Evolutionary conservation across 2,888 invertebrate species (phyloP), one percentile per base, ranked within the genome.

Genomic region (Drosophila putrida): DNA sequence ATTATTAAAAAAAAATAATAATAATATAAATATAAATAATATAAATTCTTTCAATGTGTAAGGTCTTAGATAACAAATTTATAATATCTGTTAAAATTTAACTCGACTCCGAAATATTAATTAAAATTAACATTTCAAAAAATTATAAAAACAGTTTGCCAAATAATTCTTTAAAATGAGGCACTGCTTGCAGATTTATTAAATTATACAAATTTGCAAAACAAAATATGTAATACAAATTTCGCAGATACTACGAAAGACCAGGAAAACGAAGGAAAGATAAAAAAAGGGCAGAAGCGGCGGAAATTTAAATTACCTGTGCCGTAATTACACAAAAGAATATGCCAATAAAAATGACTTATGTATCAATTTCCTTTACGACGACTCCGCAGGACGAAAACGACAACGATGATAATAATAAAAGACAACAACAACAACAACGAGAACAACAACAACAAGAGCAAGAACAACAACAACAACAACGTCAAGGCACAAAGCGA

Each of bases 331-430:
- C 88, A 83, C 87, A 86, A 81, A 80, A 81, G 82, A 83, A 86
- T 78, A 90, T 89, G 90, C 88, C 88, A 88, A 90, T 88, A 88
- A 88, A 88, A 88, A 88, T 88, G 88, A 88, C 89, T 90, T 89
- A 88, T 88, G 90, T 90, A 88, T 90, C 88, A 88, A 88, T 90
- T 88, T 89, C 89, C 88, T 87, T 82, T 80, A 87, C 88, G 80
- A 76, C 76, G 72, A 66, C 78, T 63, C 57, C 51, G 35, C 80
- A 74, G 63, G 54, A 63, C 76, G 64, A 71, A 36, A 57, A 63
- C 78, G 73, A 77, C 75, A 79, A 67, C 75, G 75, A 81, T 78
- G 78, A 83, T 88, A 71, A 83, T 82, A 82, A 83, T 88, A 83
- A 88, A 82, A 88, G 72, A 59, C 77, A 66, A 60, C 71, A 71